These are phyloP conservation scores for Tragelaphus eurycerus DNA, from an alignment of 2,797 vertebrate genomes.

Conservation along the genomic window DNA sequence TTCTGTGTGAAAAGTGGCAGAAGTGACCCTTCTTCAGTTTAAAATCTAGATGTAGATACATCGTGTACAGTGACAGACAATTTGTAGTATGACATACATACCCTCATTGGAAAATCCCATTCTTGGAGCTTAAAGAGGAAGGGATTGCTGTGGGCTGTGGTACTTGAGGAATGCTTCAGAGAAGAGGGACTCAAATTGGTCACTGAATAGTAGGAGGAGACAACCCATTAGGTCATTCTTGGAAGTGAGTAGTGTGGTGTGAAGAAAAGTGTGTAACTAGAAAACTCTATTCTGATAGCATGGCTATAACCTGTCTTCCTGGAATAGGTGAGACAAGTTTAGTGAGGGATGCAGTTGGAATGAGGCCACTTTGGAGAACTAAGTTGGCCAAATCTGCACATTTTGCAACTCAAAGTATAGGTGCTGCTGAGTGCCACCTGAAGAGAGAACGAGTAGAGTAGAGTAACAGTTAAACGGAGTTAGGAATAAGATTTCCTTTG, in stretches of 20 bases:
- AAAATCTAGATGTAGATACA: not conserved
- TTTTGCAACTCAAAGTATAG: not conserved
- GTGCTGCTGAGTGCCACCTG: not conserved
- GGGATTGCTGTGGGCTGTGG: not conserved
- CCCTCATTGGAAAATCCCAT: conserved; percentile 38
- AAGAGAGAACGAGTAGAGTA: not conserved
- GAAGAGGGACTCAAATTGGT: not conserved
- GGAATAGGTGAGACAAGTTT: conserved; percentile 6
- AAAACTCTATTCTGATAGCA: not conserved
- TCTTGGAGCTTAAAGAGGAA: conserved; percentile 7
- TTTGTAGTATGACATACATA: not conserved
- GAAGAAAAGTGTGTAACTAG: not conserved
- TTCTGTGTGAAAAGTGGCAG: conserved; percentile 49
- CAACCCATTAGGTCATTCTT: conserved; percentile 7
- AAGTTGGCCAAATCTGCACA: not conserved
- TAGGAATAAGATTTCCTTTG: conserved; percentile 11
- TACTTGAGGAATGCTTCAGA: not conserved
- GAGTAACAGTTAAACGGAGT: not conserved
- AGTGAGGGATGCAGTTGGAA: not conserved
- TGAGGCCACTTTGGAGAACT: not conserved
- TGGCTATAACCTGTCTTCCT: not conserved
- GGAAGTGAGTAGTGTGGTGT: not conserved
- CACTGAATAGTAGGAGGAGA: not conserved
- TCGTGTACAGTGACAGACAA: not conserved
- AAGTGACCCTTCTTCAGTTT: conserved; percentile 63